Evolutionary conservation across 2,888 invertebrate genomes (phyloP), one percentile per base, ranked within the genome.

Genomic region (Agonopterix subpropinquella): DNA sequence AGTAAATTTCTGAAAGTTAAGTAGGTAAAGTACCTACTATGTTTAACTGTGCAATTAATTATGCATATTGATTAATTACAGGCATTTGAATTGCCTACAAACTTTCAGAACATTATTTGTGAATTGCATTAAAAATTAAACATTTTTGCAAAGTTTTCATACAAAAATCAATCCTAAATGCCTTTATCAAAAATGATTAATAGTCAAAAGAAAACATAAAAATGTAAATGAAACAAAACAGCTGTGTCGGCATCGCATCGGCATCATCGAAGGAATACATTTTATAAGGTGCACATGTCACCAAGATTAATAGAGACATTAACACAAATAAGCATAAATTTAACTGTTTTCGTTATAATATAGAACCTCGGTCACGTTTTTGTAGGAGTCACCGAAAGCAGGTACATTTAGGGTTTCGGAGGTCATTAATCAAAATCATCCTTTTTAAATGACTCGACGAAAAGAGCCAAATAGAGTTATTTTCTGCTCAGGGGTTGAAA

Each of bases 261-360:
- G 65, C 59, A 56, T 56, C 57, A 54, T 61, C 59, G 62, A 52
- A 53, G 59, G 56, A 57, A 62, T 57, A 59, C 55, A 52, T 59
- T 50, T 59, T 53, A 62, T 61, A 67, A 72, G 70, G 68, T 69
- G 67, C 73, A 65, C 64, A 75, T 67, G 75, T 66, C 75, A 63
- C 58, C 56, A 73, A 75, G 76, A 85, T 83, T 80, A 78, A 86
- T 84, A 74, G 62, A 85, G 81, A 82, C 75, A 80, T 85, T 83
- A 79, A 78, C 71, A 70, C 71, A 80, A 80, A 80, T 81, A 76
- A 73, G 45, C 49, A 45, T 42, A 18, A 44, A 45, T 49, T 28
- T 28, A 28, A 43, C 72, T 65, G 65, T 73, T 70, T 59, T 73
- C 64, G 69, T 69, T 65, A 68, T 62, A 28, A 64, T 67, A 64